phyloP scores from a whole-genome alignment of 30 jellyfish, hydroid and myxozoan genomes.

The Cassiopea andromeda region DNA sequence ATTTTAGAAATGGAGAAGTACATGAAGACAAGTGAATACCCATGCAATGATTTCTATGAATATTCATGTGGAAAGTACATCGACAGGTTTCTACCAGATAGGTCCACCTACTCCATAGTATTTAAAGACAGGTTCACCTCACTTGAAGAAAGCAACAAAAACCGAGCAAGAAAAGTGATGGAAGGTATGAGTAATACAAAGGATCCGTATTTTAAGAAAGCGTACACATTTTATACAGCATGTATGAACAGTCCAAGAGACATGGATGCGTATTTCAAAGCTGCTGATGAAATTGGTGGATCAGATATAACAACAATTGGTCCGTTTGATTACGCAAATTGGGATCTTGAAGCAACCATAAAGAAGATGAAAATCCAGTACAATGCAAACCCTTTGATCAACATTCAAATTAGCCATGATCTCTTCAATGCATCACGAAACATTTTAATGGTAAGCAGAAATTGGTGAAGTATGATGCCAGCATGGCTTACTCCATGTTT shows the following conservation, averaged over 20 bases:
- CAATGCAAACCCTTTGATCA: constrained; percentile 38
- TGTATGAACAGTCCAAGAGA: constrained; percentile 9
- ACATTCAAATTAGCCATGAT: constrained; percentile 22
- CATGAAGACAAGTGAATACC: constrained; percentile 34
- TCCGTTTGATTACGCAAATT: background rate
- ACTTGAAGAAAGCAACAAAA: background rate
- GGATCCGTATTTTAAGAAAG: constrained; percentile 42
- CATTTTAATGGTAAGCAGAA: constrained; percentile 28
- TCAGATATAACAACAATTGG: constrained; percentile 23
- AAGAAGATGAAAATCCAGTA: background rate
- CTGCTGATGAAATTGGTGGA: constrained; percentile 43
- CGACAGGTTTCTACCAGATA: constrained; percentile 20
- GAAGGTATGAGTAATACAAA: constrained; percentile 32
- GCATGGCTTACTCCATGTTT: no score
- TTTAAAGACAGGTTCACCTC: background rate
- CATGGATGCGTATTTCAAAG: constrained; percentile 12
- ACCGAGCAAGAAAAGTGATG: constrained; percentile 12
- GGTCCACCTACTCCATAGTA: background rate
- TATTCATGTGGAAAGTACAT: constrained; percentile 53
- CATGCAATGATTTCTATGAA: constrained; percentile 42
- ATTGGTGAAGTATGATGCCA: no score
- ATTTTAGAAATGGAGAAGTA: constrained; percentile 53
- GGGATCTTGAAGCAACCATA: constrained; percentile 28
- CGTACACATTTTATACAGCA: constrained; percentile 9
- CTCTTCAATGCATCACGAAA: constrained; percentile 26